These are phyloP conservation scores for Aptenodytes forsteri DNA, from an alignment of 2,113 vertebrate genomes.

Conservation along the genomic window DNA sequence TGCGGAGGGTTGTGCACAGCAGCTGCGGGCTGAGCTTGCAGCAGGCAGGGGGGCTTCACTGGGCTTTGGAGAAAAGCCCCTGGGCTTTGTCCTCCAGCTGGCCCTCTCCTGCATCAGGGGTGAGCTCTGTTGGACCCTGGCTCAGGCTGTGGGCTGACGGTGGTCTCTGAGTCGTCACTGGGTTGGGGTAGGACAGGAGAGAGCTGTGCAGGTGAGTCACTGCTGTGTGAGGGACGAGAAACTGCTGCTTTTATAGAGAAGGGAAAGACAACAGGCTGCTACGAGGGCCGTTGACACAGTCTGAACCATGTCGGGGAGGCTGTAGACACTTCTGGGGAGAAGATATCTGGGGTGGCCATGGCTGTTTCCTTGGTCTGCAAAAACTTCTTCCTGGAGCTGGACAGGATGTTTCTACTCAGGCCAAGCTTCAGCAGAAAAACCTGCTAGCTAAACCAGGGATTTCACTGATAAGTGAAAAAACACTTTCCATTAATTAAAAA, in stretches of 20 bases:
- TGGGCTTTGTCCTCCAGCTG: neutral
- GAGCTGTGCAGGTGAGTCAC: neutral
- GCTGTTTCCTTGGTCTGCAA: neutral
- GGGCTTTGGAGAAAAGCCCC: neutral
- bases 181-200: neutral
- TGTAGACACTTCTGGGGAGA: neutral
- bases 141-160: neutral
- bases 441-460: neutral
- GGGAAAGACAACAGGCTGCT: neutral
- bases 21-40: neutral
- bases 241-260: neutral
- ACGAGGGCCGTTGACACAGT: neutral
- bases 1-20: accelerated
- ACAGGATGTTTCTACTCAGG: neutral
- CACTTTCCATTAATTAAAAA: too few species aligned
- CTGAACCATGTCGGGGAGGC: accelerated
- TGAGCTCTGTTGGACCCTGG: neutral
- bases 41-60: neutral
- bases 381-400: neutral
- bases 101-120: neutral
- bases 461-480: neutral
- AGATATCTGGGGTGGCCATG: neutral
- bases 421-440: neutral
- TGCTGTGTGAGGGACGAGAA: neutral
- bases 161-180: neutral